Percentiles rank a stretch among this genome's conserved stretches.
Evolutionary conservation across 2,888 invertebrate genomes (phyloP).

Genomic region (Euplagia quadripunctaria): DNA sequence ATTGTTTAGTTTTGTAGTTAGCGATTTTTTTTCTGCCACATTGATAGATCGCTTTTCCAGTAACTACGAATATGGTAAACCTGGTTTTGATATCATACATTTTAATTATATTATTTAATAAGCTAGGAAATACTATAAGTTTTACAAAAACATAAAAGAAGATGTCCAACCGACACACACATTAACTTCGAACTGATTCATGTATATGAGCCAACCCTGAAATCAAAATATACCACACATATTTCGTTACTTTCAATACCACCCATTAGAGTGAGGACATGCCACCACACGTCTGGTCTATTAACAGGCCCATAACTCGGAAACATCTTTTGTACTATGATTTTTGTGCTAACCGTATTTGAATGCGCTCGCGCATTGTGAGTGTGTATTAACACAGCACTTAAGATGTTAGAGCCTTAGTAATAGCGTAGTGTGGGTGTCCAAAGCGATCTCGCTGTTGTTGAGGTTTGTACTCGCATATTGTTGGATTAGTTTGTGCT

Average conservation of each 20-base stretch:
- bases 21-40: slow-evolving; percentile 20
- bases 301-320: slow-evolving; percentile 71
- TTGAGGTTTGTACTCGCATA: slow-evolving; percentile 22
- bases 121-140: background rate
- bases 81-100: background rate
- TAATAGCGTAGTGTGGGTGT: slow-evolving; percentile 69
- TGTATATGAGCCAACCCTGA: slow-evolving; percentile 14
- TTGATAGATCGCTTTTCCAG: slow-evolving; percentile 3
- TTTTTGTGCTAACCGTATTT: slow-evolving; percentile 70
- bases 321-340: slow-evolving; percentile 69
- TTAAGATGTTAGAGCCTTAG: slow-evolving; percentile 76
- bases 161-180: background rate
- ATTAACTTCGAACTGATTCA: slow-evolving; percentile 2
- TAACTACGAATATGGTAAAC: background rate
- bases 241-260: slow-evolving; percentile 37
- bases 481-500: slow-evolving; percentile 19
- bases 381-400: slow-evolving; percentile 74
- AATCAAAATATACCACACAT: slow-evolving; percentile 23
- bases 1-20: slow-evolving; percentile 39
- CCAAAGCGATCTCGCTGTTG: slow-evolving; percentile 35
- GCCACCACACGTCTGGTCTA: slow-evolving; percentile 68
- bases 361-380: slow-evolving; percentile 66
- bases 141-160: background rate
- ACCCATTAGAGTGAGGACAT: slow-evolving; percentile 59
- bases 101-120: background rate